phyloP scores from a whole-genome alignment of 2,888 invertebrate genomes.

The Neelides folsomi region DNA sequence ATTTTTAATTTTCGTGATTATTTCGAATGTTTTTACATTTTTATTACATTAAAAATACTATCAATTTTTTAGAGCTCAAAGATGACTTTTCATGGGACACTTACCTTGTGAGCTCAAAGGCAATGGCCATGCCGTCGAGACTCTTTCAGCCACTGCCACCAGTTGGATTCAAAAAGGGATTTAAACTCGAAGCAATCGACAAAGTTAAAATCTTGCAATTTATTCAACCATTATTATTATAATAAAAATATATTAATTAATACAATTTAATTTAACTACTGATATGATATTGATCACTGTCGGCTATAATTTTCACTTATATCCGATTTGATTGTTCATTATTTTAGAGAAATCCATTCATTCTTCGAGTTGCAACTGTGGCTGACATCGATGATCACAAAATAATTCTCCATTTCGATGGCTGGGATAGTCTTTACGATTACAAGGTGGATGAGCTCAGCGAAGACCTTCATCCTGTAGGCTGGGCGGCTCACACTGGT shows the following conservation, averaged over 20 bases:
- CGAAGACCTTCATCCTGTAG: constrained; percentile 77
- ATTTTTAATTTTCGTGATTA: not conserved
- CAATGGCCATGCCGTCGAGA: constrained; percentile 60
- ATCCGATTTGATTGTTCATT: not conserved
- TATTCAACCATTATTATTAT: no score
- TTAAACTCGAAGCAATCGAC: constrained; percentile 81
- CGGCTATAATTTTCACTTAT: not conserved
- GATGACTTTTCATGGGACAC: constrained; percentile 63
- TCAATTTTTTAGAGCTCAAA: constrained; percentile 13
- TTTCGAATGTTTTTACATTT: not conserved
- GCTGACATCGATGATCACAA: constrained; percentile 57
- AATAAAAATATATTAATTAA: no score
- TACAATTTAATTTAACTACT: no score
- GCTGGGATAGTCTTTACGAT: constrained; percentile 70
- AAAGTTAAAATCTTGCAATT: constrained; percentile 37
- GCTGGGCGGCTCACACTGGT: constrained; percentile 54
- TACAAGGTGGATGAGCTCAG: constrained; percentile 85
- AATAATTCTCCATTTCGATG: constrained; percentile 69
- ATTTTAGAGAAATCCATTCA: constrained; percentile 46
- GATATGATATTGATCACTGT: not conserved
- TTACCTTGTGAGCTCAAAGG: constrained; percentile 62
- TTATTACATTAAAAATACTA: not conserved
- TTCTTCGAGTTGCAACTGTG: constrained; percentile 75
- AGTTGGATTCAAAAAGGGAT: constrained; percentile 64
- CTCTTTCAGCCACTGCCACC: constrained; percentile 69